Conservation (phyloP, 2,888 invertebrate genomes). For the Hirtodrosophila confusa region DNA sequence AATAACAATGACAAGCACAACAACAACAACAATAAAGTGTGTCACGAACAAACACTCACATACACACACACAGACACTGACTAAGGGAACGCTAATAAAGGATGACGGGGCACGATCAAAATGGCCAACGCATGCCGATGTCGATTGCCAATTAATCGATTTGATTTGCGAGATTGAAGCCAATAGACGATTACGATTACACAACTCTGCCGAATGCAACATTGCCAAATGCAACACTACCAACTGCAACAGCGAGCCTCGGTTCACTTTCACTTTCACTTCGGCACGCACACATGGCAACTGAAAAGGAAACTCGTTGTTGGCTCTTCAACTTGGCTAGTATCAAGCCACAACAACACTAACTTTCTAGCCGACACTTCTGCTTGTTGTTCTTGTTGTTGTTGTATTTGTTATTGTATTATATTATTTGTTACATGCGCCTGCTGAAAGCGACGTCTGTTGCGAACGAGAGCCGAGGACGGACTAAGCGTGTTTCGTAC, state of each 20-base stretch:
- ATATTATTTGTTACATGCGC: constrained; percentile 28
- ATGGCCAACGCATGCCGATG: constrained; percentile 17
- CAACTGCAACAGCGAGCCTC: constrained; percentile 18
- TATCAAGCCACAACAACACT: constrained; percentile 49
- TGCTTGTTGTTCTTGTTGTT: constrained; percentile 26
- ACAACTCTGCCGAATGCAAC: constrained; percentile 48
- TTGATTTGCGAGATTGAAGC: constrained; percentile 4
- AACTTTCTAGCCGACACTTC: constrained; percentile 47
- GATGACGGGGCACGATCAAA: constrained; percentile 34
- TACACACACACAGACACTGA: constrained; percentile 3
- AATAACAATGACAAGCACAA: constrained; percentile 36
- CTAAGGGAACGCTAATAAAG: constrained; percentile 3
- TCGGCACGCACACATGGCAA: constrained; percentile 14
- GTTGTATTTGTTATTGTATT: constrained; percentile 31
- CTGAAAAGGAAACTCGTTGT: constrained; percentile 6
- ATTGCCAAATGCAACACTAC: constrained; percentile 29
- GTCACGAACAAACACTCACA: constrained; percentile 29
- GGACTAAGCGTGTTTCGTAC: constrained; percentile 65
- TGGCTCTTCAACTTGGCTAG: constrained; percentile 52
- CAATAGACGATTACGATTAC: constrained; percentile 45
- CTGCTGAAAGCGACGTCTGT: constrained; percentile 66
- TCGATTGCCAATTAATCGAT: constrained; percentile 50
- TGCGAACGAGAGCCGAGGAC: constrained; percentile 81
- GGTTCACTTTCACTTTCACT: constrained; percentile 28
- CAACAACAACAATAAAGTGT: constrained; percentile 38